Base-by-base conservation (phyloP, 2,888 invertebrate genomes). In the Nemotelus pantherinus region DNA sequence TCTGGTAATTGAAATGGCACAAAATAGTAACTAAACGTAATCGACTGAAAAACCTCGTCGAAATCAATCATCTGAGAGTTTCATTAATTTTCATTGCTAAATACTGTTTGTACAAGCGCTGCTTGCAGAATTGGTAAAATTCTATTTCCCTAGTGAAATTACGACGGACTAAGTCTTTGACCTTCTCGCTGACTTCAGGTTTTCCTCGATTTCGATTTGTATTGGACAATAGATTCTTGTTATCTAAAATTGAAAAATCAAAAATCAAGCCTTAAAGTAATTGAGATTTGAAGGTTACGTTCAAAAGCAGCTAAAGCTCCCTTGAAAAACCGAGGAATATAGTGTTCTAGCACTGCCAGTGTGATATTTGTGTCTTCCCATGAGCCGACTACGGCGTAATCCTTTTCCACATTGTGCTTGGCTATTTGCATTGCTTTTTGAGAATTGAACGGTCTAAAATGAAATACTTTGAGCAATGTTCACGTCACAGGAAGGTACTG, bases 121-220 rank as follows among this genome's bases (percentile, higher is more conserved):
- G 95, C 81, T 92, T 92, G 86, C 95, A 95, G 85, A 96, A 96
- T 83, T 95, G 92, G 85, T 96, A 96, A 86, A 96, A 95, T 82
- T 96, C 95, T 10, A 95, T 94, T 88, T 96, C 96, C 72, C 93
- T 89, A 0, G 95, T 95, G 86, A 96, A 95, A 86, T 96, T 96
- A 57, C 89, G 91, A 80, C 94, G 89, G n/a, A 96, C 93, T 78
- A 95, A 91, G 58, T 94, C 92, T 84, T 94, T 95, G 5, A 96
- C 92, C 82, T 93, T 92, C 82, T 94, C 93, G 65, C 93, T 92
- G 2, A 96, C 94, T 0, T 93, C 92, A 0, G 95, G 95, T 83
- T 96, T 96, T 88, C 94, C 95, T 58, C 92, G 91, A 85, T 96
- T 96, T 80, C 91, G 91, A 87, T 96, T 95, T 84, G 92, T 93